Evolutionary conservation across 2,888 invertebrate species (phyloP).

Genomic region (Cheilosia impressa): DNA sequence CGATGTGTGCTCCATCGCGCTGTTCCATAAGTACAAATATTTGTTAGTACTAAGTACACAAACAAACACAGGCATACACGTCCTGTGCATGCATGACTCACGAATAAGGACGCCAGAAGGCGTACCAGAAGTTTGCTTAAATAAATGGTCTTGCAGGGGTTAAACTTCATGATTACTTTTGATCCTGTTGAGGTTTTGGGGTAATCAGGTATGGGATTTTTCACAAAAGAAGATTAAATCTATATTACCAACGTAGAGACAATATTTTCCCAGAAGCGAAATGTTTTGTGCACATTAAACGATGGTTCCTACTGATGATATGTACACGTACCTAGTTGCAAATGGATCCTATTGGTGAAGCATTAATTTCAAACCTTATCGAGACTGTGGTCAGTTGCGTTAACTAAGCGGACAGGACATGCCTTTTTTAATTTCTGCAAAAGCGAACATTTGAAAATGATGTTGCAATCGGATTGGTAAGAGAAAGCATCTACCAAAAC

Average conservation of each 20-base stretch:
- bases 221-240: not conserved
- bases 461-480: too few relatives aligned
- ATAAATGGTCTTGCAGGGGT: constrained; percentile 30
- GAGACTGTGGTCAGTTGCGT: too few relatives aligned
- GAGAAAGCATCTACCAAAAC: too few relatives aligned
- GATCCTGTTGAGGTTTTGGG: constrained; percentile 44
- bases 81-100: not conserved
- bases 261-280: not conserved
- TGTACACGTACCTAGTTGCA: too few relatives aligned
- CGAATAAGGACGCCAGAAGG: not conserved
- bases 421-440: too few relatives aligned
- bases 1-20: constrained; percentile 15
- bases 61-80: not conserved
- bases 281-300: not conserved
- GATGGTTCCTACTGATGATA: too few relatives aligned
- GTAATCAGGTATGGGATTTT: constrained; percentile 21
- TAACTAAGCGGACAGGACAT: too few relatives aligned
- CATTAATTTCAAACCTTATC: too few relatives aligned
- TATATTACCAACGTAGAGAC: not conserved
- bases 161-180: constrained; percentile 51
- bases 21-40: constrained; percentile 51
- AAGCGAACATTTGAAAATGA: too few relatives aligned
- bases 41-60: constrained; percentile 30
- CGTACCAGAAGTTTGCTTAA: constrained; percentile 4
- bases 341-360: too few relatives aligned